Evolutionary conservation across 2,113 vertebrate species (phyloP).

Genomic region (Ctenomys sociabilis): DNA sequence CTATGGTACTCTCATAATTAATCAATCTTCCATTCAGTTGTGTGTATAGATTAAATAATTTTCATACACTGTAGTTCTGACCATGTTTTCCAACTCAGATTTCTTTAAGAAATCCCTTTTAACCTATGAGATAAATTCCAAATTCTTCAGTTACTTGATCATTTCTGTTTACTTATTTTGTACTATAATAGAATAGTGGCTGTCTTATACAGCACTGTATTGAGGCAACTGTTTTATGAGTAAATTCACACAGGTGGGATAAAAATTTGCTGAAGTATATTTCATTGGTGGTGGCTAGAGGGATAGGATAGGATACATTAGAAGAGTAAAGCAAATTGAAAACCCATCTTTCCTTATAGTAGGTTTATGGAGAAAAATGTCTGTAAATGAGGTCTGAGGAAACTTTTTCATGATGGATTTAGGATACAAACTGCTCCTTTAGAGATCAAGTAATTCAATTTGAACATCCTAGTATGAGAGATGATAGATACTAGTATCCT

Average conservation of each 20-base stretch:
- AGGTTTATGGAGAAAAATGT: background rate
- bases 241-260: background rate
- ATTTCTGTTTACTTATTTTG: background rate
- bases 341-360: background rate
- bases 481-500: background rate
- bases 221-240: background rate
- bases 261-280: slow-evolving; percentile 9
- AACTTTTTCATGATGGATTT: slow-evolving; percentile 18
- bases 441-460: background rate
- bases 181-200: background rate
- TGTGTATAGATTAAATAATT: background rate
- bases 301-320: background rate
- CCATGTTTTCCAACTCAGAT: background rate
- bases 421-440: background rate
- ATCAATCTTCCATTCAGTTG: background rate
- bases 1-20: background rate
- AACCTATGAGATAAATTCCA: slow-evolving; percentile 14
- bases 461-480: background rate
- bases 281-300: background rate
- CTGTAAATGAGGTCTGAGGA: background rate
- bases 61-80: slow-evolving; percentile 22
- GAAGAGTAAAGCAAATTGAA: background rate
- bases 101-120: background rate
- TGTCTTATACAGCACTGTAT: background rate
- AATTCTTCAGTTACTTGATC: slow-evolving; percentile 26